A percentile compares a stretch with the other conserved stretches of the same genome.
Conservation (phyloP, 1,140 invertebrate species). For the Schlechtendalia chinensis region DNA sequence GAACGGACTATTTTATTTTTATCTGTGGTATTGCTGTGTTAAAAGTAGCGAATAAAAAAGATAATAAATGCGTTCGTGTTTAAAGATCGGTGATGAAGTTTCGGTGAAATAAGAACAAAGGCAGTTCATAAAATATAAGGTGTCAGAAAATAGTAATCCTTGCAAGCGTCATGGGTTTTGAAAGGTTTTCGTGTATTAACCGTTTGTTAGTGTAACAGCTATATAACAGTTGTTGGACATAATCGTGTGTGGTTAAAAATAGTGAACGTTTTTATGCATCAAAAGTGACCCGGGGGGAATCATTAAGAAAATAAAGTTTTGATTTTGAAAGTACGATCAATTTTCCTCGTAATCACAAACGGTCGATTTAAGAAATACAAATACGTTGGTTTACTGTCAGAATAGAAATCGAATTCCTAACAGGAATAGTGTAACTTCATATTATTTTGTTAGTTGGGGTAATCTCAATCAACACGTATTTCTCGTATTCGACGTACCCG, state of each 20-base stretch:
- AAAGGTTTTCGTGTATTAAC: constrained; percentile 1
- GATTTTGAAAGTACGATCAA: background rate
- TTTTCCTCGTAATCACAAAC: background rate
- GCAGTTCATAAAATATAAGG: background rate
- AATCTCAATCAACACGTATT: background rate
- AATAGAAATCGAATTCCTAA: background rate
- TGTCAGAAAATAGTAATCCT: background rate
- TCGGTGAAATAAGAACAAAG: background rate
- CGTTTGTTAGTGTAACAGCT: background rate
- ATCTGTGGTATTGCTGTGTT: too few relatives aligned
- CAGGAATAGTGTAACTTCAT: background rate
- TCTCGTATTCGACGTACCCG: background rate
- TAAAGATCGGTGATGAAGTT: background rate
- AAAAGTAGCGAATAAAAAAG: too few relatives aligned
- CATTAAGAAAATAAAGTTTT: too few relatives aligned
- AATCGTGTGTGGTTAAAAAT: background rate
- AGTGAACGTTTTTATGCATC: background rate
- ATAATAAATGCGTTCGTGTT: too few relatives aligned
- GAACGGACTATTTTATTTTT: too few relatives aligned
- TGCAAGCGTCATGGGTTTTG: background rate
- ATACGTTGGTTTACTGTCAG: background rate
- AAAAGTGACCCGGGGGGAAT: background rate
- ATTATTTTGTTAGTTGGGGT: too few relatives aligned
- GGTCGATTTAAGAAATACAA: background rate
- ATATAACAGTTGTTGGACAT: background rate